Evolutionary conservation across 2,797 vertebrate species (phyloP).

Genomic region (Paratrypauchen microcephalus): DNA sequence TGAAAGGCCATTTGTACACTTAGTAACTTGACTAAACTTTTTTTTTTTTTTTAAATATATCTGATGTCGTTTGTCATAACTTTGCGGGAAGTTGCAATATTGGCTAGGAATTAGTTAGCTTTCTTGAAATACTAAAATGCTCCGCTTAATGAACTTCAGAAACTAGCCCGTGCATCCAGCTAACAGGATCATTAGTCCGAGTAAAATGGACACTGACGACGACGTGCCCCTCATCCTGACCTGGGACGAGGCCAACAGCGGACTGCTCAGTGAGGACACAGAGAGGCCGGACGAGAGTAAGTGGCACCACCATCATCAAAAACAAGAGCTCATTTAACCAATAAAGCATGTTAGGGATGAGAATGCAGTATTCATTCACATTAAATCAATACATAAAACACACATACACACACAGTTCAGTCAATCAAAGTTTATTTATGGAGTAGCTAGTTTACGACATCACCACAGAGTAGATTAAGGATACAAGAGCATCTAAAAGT

Average conservation of each 20-base stretch:
- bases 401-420: not conserved
- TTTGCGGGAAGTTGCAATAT: not conserved
- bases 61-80: not conserved
- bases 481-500: too few species aligned
- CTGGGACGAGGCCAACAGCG: slow-evolving; percentile 83
- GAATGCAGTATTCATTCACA: too few species aligned
- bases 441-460: too few species aligned
- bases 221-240: slow-evolving; percentile 94
- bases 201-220: slow-evolving; percentile 83
- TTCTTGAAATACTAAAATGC: slow-evolving; percentile 28
- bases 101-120: not conserved
- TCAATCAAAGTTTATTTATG: too few species aligned
- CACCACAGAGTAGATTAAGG: too few species aligned
- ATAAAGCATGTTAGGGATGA: not conserved
- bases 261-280: slow-evolving; percentile 70
- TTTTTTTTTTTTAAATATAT: not conserved
- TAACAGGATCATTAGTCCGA: slow-evolving; percentile 8
- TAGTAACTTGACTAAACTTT: not conserved
- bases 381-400: not conserved
- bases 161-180: not conserved
- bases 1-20: not conserved
- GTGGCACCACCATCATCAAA: slow-evolving; percentile 39
- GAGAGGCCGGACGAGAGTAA: slow-evolving; percentile 86
- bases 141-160: slow-evolving; percentile 3
- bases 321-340: not conserved